Evolutionary conservation across 2,888 invertebrate genomes (phyloP).

Genomic region (Drosophila suboccidentalis): DNA sequence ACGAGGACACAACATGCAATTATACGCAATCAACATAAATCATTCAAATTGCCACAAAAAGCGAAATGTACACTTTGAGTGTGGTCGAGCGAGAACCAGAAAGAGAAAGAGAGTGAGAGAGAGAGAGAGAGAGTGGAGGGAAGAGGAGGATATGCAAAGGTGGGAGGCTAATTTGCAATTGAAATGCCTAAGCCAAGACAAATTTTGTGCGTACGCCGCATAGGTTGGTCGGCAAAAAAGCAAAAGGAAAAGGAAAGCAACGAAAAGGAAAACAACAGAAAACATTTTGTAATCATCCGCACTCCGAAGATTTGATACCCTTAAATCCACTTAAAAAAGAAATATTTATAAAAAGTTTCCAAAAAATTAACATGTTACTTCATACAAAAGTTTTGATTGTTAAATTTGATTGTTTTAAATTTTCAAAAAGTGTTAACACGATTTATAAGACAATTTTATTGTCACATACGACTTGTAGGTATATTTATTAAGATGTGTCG

Average conservation of each 20-base stretch:
- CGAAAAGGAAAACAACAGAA: not conserved
- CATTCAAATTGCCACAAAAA: conserved; percentile 75
- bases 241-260: not conserved
- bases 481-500: too few species aligned
- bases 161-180: conserved; percentile 73
- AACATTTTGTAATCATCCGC: not conserved
- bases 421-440: too few species aligned
- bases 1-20: conserved; percentile 72
- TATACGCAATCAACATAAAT: conserved; percentile 80
- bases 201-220: conserved; percentile 53
- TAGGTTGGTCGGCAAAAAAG: conserved; percentile 15
- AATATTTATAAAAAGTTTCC: too few species aligned
- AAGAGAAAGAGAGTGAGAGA: not conserved
- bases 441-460: too few species aligned
- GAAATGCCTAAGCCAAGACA: conserved; percentile 72
- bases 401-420: too few species aligned
- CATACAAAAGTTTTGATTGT: too few species aligned
- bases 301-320: not conserved
- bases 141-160: not conserved
- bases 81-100: conserved; percentile 33
- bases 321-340: not conserved
- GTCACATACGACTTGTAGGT: too few species aligned
- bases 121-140: too few species aligned
- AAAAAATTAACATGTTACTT: too few species aligned
- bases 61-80: conserved; percentile 64